Base-by-base conservation (phyloP, 64 coral and sea anemone species). In the Exaiptasia diaphana region DNA sequence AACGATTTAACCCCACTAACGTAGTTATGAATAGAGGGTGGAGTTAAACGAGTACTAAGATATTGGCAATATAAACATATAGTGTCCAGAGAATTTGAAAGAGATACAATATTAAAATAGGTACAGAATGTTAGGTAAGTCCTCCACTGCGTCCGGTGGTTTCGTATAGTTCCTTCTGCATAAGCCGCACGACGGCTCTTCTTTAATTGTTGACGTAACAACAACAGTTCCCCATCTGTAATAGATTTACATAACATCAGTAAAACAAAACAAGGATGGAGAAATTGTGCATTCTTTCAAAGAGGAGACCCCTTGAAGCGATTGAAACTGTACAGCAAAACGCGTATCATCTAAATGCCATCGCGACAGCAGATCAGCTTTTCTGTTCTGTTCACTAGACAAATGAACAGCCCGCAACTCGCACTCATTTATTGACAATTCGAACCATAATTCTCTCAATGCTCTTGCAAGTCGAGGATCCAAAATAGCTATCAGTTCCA, bases 131-230 rank as follows among this genome's bases (percentile, higher is more conserved):
- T 49, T 2, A 76, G 37, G 37, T 34, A 53, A 32, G 22, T 38
- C 21, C 15, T 50, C 73, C 73, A 76, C 29, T 76, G 73, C 3
- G 73, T 49, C 8, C 24, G 46, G 34, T 76, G 73, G 12, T 76
- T 76, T 20, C 52, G 50, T 0, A 35, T 46, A 28, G 71, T 74
- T 41, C 71, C 71, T 74, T 8, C 71, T 28, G 71, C 71, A 27
- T 42, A 74, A 9, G 49, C 52, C 20, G 52, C 1, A 0, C 5
- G 52, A 21, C 25, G 5, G 0, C 18, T 55, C 52, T 21, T 55
- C 1, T 55, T 17, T 21, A 55, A 23, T 20, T 55, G 18, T 23
- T 55, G 20, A 17, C 25, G 18, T 23, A 55, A 23, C 52, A 14
- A 23, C 18, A 17, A 55, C 0, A 55, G 17, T 20, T 70, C 65